Evolutionary conservation across 2,888 invertebrate genomes (phyloP), one percentile per base, ranked within the genome.

Genomic region (Drosophila hawaiiensis): DNA sequence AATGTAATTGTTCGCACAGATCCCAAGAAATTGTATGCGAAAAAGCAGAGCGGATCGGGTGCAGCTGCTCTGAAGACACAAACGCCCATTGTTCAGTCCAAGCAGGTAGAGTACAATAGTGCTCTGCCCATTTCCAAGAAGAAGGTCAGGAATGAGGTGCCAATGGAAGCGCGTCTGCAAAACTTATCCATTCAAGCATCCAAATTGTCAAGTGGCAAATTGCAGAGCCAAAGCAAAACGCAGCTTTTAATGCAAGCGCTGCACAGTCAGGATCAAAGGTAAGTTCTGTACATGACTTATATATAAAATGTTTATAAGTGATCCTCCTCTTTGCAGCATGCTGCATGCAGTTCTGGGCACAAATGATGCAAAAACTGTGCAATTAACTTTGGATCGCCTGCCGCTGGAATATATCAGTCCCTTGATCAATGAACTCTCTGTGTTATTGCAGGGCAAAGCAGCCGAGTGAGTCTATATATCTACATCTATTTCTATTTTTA

Each of bases 181-280:
- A 97, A 97, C 92, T 94, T 98, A 31, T 95, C 96, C 28, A 92
- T 98, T 29, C 94, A 94, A 10, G 92, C 94, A 77, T 93, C 94
- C n/a, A 83, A 82, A 50, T 60, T 78, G 16, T 49, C 69, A 0
- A 81, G 55, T 3, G 80, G 78, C n/a, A 87, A 80, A n/a, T 94
- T 95, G 4, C 94, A 94, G 73, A 94, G 94, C 1, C 95, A 96
- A 90, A 98, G 97, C 93, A 94, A 97, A 87, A 96, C 97, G 3
- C 96, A 97, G 76, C 94, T 98, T 12, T 93, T 98, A 12, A 94
- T 97, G 64, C 98, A 97, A 92, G 98, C 97, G 0, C 93, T 99
- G 39, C 97, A 97, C 85, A 98, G 98, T 89, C 96, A 96, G 88
- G 98, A 99, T 91, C 95, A 94, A 74, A 94, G 93, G 95, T 95